Conservation (phyloP, 2,797 vertebrate species). For the Toxotes lorentzi region DNA sequence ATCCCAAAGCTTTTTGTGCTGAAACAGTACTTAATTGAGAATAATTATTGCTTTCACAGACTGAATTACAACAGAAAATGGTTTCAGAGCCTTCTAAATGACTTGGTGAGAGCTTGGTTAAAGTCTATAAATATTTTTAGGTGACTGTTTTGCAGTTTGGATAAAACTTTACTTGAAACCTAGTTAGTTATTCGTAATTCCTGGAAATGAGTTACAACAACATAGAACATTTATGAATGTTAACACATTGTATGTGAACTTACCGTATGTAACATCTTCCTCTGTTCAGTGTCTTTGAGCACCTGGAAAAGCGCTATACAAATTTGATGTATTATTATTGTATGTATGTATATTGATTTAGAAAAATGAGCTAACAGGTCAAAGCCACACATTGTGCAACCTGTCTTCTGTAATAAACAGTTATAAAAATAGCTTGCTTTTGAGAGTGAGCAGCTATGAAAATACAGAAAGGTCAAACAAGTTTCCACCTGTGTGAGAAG, state of each 20-base stretch:
- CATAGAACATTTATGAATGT: conserved; percentile 18
- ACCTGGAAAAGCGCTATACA: no score
- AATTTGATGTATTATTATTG: no score
- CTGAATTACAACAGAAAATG: conserved; percentile 58
- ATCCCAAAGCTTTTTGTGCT: conserved; percentile 55
- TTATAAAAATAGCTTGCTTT: background rate
- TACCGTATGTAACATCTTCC: background rate
- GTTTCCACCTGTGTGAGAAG: background rate
- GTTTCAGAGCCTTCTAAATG: conserved; percentile 42
- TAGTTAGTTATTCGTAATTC: conserved; percentile 27
- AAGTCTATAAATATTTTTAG: conserved; percentile 32
- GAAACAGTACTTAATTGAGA: conserved; percentile 72
- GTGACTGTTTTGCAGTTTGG: conserved; percentile 20
- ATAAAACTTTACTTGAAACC: conserved; percentile 30
- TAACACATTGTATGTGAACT: conserved; percentile 10
- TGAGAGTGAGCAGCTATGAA: background rate
- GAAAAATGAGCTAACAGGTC: background rate
- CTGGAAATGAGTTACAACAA: conserved; percentile 19
- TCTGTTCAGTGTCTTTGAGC: no score
- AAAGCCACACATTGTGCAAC: background rate
- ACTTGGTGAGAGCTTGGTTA: conserved; percentile 47
- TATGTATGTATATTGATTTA: background rate
- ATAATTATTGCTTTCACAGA: conserved; percentile 72
- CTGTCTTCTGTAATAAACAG: background rate
- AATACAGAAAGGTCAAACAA: background rate